phyloP scores from a whole-genome alignment of 2,113 vertebrate genomes.

The Centropus bengalensis region DNA sequence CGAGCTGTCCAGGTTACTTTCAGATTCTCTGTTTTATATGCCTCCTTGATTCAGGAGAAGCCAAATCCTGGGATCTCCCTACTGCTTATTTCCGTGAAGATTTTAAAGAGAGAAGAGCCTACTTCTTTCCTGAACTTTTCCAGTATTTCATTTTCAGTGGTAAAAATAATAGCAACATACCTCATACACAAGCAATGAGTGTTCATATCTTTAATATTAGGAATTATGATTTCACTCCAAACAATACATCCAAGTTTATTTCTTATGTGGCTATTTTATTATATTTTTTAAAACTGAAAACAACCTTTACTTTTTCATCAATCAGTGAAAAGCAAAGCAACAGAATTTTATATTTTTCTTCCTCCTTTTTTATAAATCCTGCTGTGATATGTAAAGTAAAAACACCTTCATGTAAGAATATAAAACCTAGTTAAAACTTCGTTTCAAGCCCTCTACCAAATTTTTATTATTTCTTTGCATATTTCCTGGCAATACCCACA shows the following conservation, averaged over 20 bases:
- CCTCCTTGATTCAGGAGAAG: background rate
- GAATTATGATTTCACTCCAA: background rate
- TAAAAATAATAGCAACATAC: background rate
- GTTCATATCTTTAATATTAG: background rate
- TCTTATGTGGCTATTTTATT: background rate
- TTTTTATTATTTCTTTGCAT: background rate
- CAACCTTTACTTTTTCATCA: background rate
- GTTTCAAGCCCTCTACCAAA: background rate
- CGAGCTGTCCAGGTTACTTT: conserved; percentile 29
- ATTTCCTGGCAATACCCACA: background rate
- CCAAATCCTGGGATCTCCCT: background rate
- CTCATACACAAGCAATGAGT: fast-evolving
- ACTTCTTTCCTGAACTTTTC: background rate
- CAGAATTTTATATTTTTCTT: background rate
- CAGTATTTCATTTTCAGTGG: background rate
- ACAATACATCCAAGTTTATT: background rate
- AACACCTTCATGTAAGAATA: background rate
- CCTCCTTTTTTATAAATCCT: background rate
- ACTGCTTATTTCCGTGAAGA: background rate
- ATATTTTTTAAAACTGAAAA: background rate
- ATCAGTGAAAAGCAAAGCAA: background rate
- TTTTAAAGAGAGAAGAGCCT: background rate
- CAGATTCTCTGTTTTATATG: background rate
- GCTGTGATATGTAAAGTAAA: background rate
- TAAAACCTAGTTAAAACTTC: background rate